phyloP scores from a whole-genome alignment of 2,797 vertebrate genomes.

The Neosilurus hyrtlii region DNA sequence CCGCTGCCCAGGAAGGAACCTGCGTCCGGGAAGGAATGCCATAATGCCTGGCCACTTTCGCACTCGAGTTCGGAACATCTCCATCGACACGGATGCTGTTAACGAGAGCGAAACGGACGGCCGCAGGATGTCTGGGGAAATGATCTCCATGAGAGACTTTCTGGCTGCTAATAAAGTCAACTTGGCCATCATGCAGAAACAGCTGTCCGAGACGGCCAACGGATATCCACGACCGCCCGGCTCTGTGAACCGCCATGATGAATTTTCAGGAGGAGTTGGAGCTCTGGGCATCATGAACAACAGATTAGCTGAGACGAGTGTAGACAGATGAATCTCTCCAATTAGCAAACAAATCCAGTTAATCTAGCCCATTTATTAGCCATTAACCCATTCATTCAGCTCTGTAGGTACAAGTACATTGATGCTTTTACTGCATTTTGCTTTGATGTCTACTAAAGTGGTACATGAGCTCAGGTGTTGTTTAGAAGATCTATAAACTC shows the following conservation, averaged over 20 bases:
- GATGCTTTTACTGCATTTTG: conserved; percentile 3
- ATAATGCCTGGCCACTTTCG: conserved; percentile 73
- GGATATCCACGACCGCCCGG: conserved; percentile 68
- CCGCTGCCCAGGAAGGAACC: conserved; percentile 68
- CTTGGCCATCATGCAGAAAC: conserved; percentile 82
- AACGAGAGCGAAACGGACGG: conserved; percentile 77
- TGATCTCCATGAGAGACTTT: conserved; percentile 85
- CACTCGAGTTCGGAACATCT: conserved; percentile 67
- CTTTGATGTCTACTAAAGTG: not conserved
- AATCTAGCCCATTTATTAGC: not conserved
- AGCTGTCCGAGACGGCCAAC: conserved; percentile 78
- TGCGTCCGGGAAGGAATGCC: conserved; percentile 70
- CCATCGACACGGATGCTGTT: conserved; percentile 75
- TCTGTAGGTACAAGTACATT: conserved; percentile 5
- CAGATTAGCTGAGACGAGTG: conserved; percentile 81
- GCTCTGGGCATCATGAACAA: conserved; percentile 87
- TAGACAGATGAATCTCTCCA: conserved; percentile 71
- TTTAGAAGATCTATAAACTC: not conserved
- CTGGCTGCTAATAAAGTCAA: conserved; percentile 80
- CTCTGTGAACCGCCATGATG: conserved; percentile 66
- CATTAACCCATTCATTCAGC: not conserved
- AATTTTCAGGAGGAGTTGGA: conserved; percentile 81
- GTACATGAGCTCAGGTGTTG: conserved; percentile 8
- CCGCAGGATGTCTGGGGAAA: conserved; percentile 79
- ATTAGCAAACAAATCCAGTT: not conserved